Evolutionary conservation across 2,113 vertebrate species (phyloP).

Genomic region (Gavia stellata): DNA sequence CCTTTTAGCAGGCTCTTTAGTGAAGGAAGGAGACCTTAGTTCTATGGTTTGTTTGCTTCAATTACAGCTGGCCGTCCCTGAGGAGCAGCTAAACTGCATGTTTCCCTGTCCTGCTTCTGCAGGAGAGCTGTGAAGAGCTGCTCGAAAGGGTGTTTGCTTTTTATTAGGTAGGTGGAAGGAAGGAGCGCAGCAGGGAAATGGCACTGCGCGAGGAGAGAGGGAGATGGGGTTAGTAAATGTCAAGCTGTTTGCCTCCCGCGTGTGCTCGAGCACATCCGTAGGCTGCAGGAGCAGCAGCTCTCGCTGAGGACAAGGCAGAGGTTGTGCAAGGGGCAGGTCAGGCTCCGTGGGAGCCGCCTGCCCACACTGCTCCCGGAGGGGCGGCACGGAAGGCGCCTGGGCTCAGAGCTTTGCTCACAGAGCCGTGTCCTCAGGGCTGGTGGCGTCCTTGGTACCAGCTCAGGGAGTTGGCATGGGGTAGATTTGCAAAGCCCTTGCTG

Average conservation of each 20-base stretch:
- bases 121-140: neutral
- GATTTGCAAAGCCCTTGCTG: neutral
- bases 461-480: neutral
- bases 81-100: neutral
- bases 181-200: neutral
- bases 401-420: neutral
- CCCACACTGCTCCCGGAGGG: rapidly evolving
- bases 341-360: neutral
- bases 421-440: neutral
- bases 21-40: neutral
- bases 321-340: neutral
- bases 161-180: neutral
- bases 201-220: neutral
- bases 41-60: slow-evolving; percentile 18
- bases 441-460: rapidly evolving
- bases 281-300: neutral
- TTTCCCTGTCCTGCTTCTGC: neutral
- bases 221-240: neutral
- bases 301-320: neutral
- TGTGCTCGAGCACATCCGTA: rapidly evolving
- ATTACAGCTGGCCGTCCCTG: neutral
- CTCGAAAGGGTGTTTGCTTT: neutral
- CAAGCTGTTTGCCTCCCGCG: neutral
- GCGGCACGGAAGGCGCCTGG: rapidly evolving
- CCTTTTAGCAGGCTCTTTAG: neutral